Evolutionary conservation across 2,888 invertebrate species (phyloP).

Genomic region (Ichneumoninae sp.): DNA sequence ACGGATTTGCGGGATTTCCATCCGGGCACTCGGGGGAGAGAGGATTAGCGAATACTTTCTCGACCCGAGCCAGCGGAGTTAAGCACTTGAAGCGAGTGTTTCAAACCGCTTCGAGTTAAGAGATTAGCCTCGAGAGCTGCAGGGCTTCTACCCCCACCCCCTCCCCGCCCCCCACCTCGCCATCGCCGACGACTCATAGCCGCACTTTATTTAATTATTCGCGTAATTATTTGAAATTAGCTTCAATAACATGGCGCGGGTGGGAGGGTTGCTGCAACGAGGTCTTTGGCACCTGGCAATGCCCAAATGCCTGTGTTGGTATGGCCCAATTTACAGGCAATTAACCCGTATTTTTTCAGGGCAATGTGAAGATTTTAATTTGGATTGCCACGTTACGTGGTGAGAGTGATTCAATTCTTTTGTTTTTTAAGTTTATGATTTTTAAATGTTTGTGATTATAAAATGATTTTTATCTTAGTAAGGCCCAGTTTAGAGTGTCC

Average conservation of each 20-base stretch:
- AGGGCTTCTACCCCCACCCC: background rate
- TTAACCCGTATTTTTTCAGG: background rate
- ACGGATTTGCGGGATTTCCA: constrained; percentile 42
- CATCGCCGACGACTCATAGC: background rate
- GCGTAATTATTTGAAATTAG: constrained; percentile 11
- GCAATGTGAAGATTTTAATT: background rate
- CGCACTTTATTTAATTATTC: constrained; percentile 25
- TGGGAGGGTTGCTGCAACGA: background rate
- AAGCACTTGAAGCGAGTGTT: constrained; percentile 32
- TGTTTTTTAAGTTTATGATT: background rate
- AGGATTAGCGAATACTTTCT: constrained; percentile 41
- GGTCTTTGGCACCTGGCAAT: background rate
- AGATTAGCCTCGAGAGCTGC: constrained; percentile 32
- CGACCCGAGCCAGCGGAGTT: constrained; percentile 27
- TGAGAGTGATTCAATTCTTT: background rate
- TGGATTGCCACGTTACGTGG: too few relatives aligned
- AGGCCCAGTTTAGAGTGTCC: too few relatives aligned
- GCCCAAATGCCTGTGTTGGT: background rate
- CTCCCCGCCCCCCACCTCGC: background rate
- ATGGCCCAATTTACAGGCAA: background rate
- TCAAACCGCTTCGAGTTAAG: constrained; percentile 40
- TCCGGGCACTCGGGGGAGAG: background rate
- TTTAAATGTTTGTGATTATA: too few relatives aligned
- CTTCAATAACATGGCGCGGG: background rate
- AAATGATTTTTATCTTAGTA: background rate